These are phyloP conservation scores for Phthorimaea operculella DNA, from an alignment of 1,140 invertebrate genomes.

Conservation along the genomic window DNA sequence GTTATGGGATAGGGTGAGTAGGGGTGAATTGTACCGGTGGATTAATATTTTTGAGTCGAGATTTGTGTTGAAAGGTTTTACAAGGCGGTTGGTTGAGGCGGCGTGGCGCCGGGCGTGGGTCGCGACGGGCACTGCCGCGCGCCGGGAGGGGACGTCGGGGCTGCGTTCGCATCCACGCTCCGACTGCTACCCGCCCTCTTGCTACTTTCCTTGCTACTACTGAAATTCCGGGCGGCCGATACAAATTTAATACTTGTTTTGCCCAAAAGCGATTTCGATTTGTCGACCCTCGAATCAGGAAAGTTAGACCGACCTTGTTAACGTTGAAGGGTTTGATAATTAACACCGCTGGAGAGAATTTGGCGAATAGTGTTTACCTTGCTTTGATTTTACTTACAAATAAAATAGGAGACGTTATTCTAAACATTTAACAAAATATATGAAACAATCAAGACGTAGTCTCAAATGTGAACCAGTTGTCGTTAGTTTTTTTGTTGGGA, in stretches of 20 bases:
- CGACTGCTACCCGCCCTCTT: constrained; percentile 45
- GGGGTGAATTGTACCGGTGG: background rate
- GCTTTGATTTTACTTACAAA: too few relatives aligned
- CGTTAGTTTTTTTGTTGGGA: too few relatives aligned
- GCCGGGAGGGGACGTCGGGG: constrained; percentile 24
- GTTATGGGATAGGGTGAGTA: background rate
- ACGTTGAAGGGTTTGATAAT: constrained; percentile 62
- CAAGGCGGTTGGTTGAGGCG: constrained; percentile 16
- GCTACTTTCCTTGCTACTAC: background rate
- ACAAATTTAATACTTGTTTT: constrained; percentile 68
- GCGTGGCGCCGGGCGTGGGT: constrained; percentile 30
- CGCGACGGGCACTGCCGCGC: constrained; percentile 47
- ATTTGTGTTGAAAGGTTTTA: constrained; percentile 35
- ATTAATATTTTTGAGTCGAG: constrained; percentile 27
- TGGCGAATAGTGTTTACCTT: too few relatives aligned
- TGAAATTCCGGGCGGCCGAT: constrained; percentile 40
- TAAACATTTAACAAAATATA: too few relatives aligned
- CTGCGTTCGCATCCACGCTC: background rate
- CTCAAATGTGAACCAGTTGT: too few relatives aligned
- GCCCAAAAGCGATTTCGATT: constrained; percentile 64
- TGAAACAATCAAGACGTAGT: too few relatives aligned
- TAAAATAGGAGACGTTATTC: too few relatives aligned
- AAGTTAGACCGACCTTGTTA: constrained; percentile 62
- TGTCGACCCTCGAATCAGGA: constrained; percentile 59
- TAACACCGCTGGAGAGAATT: constrained; percentile 18